These are phyloP conservation scores for Danaus melanippus DNA, from an alignment of 1,140 invertebrate genomes.

Conservation along the genomic window DNA sequence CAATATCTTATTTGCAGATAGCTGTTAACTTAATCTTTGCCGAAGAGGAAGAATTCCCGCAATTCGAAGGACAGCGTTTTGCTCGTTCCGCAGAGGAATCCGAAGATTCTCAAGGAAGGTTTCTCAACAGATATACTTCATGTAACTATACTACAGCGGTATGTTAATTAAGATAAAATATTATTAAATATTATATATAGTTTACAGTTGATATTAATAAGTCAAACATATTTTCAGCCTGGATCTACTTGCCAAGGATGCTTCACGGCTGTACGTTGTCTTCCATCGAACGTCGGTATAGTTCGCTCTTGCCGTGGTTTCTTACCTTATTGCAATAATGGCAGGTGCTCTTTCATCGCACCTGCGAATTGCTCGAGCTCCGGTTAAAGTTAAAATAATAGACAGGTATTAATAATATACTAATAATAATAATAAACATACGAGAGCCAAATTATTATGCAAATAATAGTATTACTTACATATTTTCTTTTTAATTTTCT, in stretches of 20 bases:
- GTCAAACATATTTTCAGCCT: conserved; percentile 24
- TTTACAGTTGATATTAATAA: too few species aligned
- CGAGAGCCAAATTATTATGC: too few species aligned
- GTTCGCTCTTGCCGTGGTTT: conserved; percentile 25
- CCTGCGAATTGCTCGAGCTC: not conserved
- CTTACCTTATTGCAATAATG: conserved; percentile 34
- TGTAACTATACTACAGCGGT: conserved; percentile 13
- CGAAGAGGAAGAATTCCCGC: conserved; percentile 13
- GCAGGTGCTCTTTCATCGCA: conserved; percentile 25
- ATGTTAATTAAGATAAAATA: too few species aligned
- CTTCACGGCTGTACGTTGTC: conserved; percentile 26
- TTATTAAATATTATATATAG: too few species aligned
- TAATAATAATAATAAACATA: too few species aligned
- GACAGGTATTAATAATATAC: not conserved
- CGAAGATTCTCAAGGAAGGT: not conserved
- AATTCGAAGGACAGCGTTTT: not conserved
- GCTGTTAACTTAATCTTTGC: conserved; percentile 31
- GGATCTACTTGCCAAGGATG: conserved; percentile 28
- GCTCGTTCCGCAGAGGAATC: conserved; percentile 1
- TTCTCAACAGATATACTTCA: not conserved
- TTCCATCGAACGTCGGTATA: conserved; percentile 25
- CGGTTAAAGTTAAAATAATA: conserved; percentile 2
- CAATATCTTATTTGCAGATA: conserved; percentile 18
- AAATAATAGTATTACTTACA: too few species aligned
- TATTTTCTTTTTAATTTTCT: too few species aligned